Conservation (phyloP, 2,888 invertebrate species). For the Ctena decussata region DNA sequence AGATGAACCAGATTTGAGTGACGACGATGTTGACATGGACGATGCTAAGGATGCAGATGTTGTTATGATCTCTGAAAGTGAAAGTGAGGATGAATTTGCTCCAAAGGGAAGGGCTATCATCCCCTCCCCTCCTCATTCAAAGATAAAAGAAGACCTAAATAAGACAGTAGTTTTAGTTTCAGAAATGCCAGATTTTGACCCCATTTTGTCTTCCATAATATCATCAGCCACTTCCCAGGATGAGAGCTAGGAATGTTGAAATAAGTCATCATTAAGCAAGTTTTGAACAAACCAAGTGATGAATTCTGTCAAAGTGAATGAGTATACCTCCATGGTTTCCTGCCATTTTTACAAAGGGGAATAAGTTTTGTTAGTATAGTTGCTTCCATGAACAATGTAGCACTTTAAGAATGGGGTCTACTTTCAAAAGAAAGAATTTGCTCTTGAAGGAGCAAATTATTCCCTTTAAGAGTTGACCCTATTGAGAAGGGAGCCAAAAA, state of each 20-base stretch:
- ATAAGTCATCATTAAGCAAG: too few relatives aligned
- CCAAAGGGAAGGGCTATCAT: slow-evolving; percentile 52
- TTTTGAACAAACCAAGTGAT: too few relatives aligned
- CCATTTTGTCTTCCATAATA: slow-evolving; percentile 40
- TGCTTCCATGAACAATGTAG: too few relatives aligned
- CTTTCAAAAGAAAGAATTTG: too few relatives aligned
- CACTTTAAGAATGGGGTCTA: too few relatives aligned
- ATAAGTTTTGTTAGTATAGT: too few relatives aligned
- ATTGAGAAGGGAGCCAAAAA: too few relatives aligned
- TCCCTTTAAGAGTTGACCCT: too few relatives aligned
- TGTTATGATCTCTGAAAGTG: slow-evolving; percentile 52
- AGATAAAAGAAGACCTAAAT: neutral
- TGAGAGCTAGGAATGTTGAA: neutral
- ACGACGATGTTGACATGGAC: slow-evolving; percentile 57
- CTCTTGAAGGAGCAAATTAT: too few relatives aligned
- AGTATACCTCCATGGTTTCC: too few relatives aligned
- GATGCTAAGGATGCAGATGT: slow-evolving; percentile 53
- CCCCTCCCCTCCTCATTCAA: slow-evolving; percentile 56
- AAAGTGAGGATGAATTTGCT: slow-evolving; percentile 43
- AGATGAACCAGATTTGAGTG: slow-evolving; percentile 38
- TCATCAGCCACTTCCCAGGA: neutral
- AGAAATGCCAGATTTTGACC: slow-evolving; percentile 53
- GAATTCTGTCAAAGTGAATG: too few relatives aligned
- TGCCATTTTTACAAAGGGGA: too few relatives aligned
- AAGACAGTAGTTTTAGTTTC: slow-evolving; percentile 55